These are phyloP conservation scores for Nomada fucata DNA, from an alignment of 2,888 invertebrate genomes.

Conservation along the genomic window DNA sequence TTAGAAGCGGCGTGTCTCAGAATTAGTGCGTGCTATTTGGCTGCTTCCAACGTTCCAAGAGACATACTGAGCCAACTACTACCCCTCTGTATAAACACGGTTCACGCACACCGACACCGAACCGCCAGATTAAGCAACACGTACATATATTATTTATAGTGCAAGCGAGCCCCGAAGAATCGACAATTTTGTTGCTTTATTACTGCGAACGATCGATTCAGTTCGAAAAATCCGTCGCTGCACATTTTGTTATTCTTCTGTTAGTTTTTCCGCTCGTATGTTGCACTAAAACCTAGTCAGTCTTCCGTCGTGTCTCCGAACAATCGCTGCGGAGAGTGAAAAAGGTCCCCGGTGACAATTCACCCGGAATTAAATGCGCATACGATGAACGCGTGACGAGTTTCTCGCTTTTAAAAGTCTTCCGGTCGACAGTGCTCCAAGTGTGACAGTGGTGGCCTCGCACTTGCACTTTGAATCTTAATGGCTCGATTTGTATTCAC, in stretches of 20 bases:
- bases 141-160: background rate
- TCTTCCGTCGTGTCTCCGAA: too few relatives aligned
- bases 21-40: constrained; percentile 40
- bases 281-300: too few relatives aligned
- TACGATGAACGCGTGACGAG: background rate
- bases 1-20: constrained; percentile 41
- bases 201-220: too few relatives aligned
- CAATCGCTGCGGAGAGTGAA: too few relatives aligned
- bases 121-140: background rate
- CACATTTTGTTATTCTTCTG: too few relatives aligned
- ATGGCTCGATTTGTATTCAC: constrained; percentile 77
- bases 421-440: constrained; percentile 24
- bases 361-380: background rate
- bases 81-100: constrained; percentile 7
- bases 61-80: background rate
- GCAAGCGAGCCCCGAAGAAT: background rate
- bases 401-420: constrained; percentile 8
- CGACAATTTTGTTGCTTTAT: too few relatives aligned
- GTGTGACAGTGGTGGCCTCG: constrained; percentile 39
- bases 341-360: too few relatives aligned
- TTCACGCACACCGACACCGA: constrained; percentile 16
- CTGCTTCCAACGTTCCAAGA: background rate
- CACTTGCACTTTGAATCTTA: constrained; percentile 73
- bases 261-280: too few relatives aligned
- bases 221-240: too few relatives aligned